Conservation (phyloP, 2,888 invertebrate species). For the Pollenia griseotomentosa region DNA sequence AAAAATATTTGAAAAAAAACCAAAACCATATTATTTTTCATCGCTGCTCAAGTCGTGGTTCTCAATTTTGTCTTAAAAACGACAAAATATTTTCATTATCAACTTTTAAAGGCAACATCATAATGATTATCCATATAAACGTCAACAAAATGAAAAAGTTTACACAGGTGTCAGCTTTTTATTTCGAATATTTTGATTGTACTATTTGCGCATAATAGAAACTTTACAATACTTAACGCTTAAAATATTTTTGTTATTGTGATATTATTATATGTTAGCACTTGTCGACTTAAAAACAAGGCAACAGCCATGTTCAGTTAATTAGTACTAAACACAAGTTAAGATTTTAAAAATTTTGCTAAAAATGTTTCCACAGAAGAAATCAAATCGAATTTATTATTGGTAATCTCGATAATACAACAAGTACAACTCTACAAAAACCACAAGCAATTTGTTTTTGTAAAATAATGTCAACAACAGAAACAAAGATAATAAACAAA, state of each 20-base stretch:
- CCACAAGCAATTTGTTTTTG: too few relatives aligned
- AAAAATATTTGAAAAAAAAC: slow-evolving; percentile 15
- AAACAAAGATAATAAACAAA: too few relatives aligned
- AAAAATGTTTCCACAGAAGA: too few relatives aligned
- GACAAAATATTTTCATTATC: slow-evolving; percentile 32
- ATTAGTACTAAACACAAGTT: neutral
- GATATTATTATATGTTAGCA: neutral
- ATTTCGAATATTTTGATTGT: slow-evolving; percentile 30
- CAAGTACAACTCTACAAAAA: too few relatives aligned
- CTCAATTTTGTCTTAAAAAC: slow-evolving; percentile 42
- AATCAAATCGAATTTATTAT: too few relatives aligned
- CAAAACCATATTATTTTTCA: neutral
- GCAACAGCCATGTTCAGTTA: neutral
- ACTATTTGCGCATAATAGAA: slow-evolving; percentile 21
- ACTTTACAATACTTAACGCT: neutral
- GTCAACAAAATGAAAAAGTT: slow-evolving; percentile 18
- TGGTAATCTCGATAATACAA: too few relatives aligned
- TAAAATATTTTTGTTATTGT: neutral
- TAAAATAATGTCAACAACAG: too few relatives aligned
- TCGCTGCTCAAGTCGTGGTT: slow-evolving; percentile 3
- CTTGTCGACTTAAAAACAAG: neutral
- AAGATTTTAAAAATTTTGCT: neutral
- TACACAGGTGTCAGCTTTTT: slow-evolving; percentile 64
- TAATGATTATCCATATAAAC: neutral
- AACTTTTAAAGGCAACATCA: slow-evolving; percentile 21